These are phyloP conservation scores for Rhysida immarginata DNA, from an alignment of 1,140 invertebrate genomes.

Conservation along the genomic window DNA sequence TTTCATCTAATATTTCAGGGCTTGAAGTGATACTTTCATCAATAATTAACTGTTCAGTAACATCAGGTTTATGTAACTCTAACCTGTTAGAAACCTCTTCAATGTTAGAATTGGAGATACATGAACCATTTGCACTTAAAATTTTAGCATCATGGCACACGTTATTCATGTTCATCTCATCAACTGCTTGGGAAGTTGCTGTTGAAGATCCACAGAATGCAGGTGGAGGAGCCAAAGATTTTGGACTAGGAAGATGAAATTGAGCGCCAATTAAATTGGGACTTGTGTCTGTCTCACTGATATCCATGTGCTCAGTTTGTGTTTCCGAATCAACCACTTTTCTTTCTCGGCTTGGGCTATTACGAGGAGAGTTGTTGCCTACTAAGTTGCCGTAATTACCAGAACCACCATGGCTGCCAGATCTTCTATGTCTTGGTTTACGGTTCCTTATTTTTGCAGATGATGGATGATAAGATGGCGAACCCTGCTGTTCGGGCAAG, in stretches of 20 bases:
- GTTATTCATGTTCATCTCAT: background rate
- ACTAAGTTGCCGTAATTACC: slow-evolving; percentile 6
- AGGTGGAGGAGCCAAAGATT: background rate
- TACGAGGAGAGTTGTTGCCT: background rate
- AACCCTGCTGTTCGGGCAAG: slow-evolving; percentile 7
- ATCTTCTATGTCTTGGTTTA: slow-evolving; percentile 25
- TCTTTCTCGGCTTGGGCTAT: slow-evolving; percentile 15
- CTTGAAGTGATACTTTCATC: background rate
- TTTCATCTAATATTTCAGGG: background rate
- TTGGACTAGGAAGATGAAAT: slow-evolving; percentile 3
- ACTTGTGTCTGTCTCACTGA: slow-evolving; percentile 38
- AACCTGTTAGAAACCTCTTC: background rate
- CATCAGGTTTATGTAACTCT: no score
- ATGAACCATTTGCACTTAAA: background rate
- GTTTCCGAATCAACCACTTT: slow-evolving; percentile 42
- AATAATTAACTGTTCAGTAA: background rate
- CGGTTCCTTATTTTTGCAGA: slow-evolving; percentile 24
- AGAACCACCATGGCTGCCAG: slow-evolving; percentile 21
- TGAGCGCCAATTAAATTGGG: slow-evolving; percentile 16
- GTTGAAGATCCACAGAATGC: background rate
- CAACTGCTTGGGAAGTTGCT: background rate
- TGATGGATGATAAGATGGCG: slow-evolving; percentile 21
- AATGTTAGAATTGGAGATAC: background rate
- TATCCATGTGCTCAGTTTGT: slow-evolving; percentile 45
- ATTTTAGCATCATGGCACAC: background rate